These are phyloP conservation scores for Opisthograptis luteolata DNA, from an alignment of 2,888 invertebrate genomes.

Conservation along the genomic window DNA sequence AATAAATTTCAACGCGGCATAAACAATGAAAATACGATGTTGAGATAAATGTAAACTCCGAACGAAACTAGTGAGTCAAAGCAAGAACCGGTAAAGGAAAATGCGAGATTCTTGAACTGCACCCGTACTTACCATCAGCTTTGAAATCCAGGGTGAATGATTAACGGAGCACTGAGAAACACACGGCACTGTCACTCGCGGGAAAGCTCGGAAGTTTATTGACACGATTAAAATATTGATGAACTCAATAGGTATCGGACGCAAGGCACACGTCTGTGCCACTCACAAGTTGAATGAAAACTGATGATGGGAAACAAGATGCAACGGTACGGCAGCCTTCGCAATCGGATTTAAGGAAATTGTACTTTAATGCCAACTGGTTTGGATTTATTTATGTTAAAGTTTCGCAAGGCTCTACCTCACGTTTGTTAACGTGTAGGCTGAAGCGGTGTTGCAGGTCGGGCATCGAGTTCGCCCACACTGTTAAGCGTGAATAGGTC, in stretches of 20 bases:
- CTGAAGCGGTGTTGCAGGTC: slow-evolving; percentile 30
- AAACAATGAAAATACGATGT: slow-evolving; percentile 26
- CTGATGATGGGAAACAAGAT: slow-evolving; percentile 61
- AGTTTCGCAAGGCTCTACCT: slow-evolving; percentile 18
- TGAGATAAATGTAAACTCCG: slow-evolving; percentile 29
- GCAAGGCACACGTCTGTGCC: slow-evolving; percentile 49
- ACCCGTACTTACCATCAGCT: slow-evolving; percentile 58
- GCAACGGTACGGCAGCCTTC: slow-evolving; percentile 52
- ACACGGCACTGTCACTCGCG: slow-evolving; percentile 51
- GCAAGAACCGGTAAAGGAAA: slow-evolving; percentile 30
- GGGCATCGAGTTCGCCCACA: slow-evolving; percentile 46
- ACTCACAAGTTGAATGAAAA: slow-evolving; percentile 50
- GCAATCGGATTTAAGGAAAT: slow-evolving; percentile 43
- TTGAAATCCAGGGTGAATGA: slow-evolving; percentile 71
- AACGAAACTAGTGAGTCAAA: slow-evolving; percentile 29
- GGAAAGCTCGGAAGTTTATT: slow-evolving; percentile 53
- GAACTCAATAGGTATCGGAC: slow-evolving; percentile 12
- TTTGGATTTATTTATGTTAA: slow-evolving; percentile 26
- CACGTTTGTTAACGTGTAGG: slow-evolving; percentile 26
- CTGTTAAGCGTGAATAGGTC: slow-evolving; percentile 12
- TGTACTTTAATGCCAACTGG: slow-evolving; percentile 44
- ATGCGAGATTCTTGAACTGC: slow-evolving; percentile 11
- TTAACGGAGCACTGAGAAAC: slow-evolving; percentile 36
- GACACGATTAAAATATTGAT: slow-evolving; percentile 52
- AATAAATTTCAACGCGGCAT: slow-evolving; percentile 24